These are phyloP conservation scores for Brachyistius frenatus DNA, from an alignment of 2,113 vertebrate species.

Conservation along the genomic window DNA sequence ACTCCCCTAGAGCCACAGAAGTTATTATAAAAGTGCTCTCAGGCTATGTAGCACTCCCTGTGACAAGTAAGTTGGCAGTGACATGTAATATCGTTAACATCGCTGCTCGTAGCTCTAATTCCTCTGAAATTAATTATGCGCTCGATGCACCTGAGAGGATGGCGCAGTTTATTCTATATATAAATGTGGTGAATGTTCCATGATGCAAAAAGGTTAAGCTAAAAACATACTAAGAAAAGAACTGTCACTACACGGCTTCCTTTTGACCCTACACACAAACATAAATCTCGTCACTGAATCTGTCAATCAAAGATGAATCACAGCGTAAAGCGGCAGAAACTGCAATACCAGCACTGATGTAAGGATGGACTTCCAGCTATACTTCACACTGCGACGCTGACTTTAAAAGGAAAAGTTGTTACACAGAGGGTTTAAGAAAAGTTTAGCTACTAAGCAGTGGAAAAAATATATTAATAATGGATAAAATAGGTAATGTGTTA, in stretches of 20 bases:
- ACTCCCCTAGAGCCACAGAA: not conserved
- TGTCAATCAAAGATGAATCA: slow-evolving; percentile 57
- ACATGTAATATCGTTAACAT: not conserved
- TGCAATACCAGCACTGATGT: not conserved
- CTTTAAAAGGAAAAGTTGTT: not conserved
- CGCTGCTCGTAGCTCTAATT: not conserved
- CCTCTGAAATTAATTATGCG: not conserved
- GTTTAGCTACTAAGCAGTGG: not conserved
- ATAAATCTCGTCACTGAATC: slow-evolving; percentile 48
- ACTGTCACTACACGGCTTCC: slow-evolving; percentile 4
- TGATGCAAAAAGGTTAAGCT: slow-evolving; percentile 4
- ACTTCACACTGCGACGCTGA: not conserved
- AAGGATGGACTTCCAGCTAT: not conserved
- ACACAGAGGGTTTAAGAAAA: slow-evolving; percentile 17
- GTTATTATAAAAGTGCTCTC: not conserved
- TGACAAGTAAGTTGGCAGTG: not conserved
- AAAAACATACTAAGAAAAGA: slow-evolving; percentile 9
- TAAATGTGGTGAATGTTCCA: not conserved
- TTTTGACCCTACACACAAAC: slow-evolving; percentile 36
- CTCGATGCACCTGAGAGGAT: not conserved
- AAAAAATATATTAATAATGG: slow-evolving; percentile 26
- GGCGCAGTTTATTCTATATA: slow-evolving; percentile 4
- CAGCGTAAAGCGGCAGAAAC: slow-evolving; percentile 10
- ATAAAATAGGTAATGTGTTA: slow-evolving; percentile 29
- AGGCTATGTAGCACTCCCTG: not conserved